Conservation (phyloP, 2,113 vertebrate species). For the Polypterus bichir region DNA sequence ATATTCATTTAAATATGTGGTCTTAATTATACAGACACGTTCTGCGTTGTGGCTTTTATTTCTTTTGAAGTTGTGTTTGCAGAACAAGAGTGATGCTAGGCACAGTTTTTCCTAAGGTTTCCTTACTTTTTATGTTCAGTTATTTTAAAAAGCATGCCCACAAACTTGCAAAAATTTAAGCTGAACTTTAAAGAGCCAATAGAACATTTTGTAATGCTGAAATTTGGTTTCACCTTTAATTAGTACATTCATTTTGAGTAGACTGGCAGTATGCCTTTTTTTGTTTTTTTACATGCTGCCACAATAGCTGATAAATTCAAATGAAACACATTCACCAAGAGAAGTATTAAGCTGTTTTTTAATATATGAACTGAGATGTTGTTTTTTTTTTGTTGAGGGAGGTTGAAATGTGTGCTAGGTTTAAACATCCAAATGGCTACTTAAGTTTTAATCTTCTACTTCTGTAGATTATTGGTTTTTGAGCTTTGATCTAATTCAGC, state of each 20-base stretch:
- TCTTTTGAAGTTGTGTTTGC: no score
- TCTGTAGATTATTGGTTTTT: no score
- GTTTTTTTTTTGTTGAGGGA: neutral
- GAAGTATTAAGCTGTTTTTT: no score
- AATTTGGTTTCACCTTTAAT: slow-evolving; percentile 1
- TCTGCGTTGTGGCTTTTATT: no score
- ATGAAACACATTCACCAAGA: slow-evolving; percentile 19
- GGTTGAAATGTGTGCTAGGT: slow-evolving; percentile 8
- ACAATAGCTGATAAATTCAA: slow-evolving; percentile 31
- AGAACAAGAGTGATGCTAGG: no score
- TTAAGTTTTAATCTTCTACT: no score
- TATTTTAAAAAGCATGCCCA: neutral
- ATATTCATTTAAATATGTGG: no score
- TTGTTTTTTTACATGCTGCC: slow-evolving; percentile 22
- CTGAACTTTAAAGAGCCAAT: neutral
- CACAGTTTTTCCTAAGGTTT: no score
- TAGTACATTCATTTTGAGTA: no score
- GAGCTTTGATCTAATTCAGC: no score
- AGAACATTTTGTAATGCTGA: neutral
- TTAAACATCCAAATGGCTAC: neutral
- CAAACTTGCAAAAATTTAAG: neutral
- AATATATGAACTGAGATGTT: no score
- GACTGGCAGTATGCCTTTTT: slow-evolving; percentile 16
- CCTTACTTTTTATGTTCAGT: neutral
- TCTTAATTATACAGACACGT: no score